These are phyloP conservation scores for Indicator maculatus DNA, from an alignment of 2,113 vertebrate species.

Conservation along the genomic window DNA sequence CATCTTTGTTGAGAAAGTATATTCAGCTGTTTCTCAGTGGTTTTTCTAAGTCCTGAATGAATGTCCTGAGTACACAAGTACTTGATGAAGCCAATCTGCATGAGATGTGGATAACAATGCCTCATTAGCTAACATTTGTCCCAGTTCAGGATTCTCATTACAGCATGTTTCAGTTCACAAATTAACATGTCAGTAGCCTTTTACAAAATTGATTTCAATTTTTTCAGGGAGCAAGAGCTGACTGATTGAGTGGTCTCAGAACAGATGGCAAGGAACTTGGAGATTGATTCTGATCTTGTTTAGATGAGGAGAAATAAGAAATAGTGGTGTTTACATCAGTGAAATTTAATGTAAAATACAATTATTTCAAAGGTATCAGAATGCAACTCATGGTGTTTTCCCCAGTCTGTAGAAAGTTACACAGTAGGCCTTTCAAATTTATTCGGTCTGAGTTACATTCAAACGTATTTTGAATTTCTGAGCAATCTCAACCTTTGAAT, in stretches of 20 bases:
- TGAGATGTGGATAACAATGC: not conserved
- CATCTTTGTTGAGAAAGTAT: not conserved
- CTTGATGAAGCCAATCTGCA: not conserved
- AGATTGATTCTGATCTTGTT: not conserved
- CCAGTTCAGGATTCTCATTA: not conserved
- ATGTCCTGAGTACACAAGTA: not conserved
- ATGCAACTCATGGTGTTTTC: not conserved
- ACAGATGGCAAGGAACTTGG: not conserved
- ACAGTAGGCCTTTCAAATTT: not conserved
- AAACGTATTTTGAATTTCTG: not conserved
- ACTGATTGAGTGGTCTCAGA: not conserved
- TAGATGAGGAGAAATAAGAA: not conserved
- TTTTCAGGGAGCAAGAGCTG: not conserved
- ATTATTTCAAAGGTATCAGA: not conserved
- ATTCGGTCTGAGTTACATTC: not conserved
- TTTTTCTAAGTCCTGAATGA: not conserved
- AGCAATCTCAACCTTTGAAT: not conserved
- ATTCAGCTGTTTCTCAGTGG: not conserved
- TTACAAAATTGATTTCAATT: not conserved
- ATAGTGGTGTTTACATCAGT: not conserved
- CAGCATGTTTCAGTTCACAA: not conserved
- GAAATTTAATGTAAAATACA: not conserved
- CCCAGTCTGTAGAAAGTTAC: not conserved
- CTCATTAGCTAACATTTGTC: conserved; percentile 8
- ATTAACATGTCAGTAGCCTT: not conserved